Base-by-base conservation (phyloP, 1,140 invertebrate species). In the Heliconius eleuchia region DNA sequence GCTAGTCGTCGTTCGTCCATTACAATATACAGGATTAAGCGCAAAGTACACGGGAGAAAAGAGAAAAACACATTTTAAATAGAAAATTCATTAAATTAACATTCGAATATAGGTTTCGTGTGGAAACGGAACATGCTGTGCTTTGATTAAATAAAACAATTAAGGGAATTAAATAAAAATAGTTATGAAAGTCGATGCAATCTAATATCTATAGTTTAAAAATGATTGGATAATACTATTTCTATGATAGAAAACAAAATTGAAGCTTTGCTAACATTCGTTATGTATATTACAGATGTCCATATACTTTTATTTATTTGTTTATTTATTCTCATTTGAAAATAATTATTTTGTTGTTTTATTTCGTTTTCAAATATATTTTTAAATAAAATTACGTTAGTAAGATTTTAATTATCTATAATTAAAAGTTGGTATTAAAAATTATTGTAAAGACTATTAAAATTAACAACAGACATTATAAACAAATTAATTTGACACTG, bases 1-100 rank as follows among this genome's bases (percentile, higher is more conserved):
- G 96, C 97, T 97, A 96, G 82, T 85, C 95, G 95, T 95, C 94
- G 94, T 95, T 90, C 86, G 78, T 92, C 91, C 91, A 83, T 85
- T 88, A 89, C 81, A 88, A 87, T 86, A 89, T 91, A 94, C 89
- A 94, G 94, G 95, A 94, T 95, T 94, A 96, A 95, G 96, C 95
- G 91, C 89, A 90, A 95, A 93, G 88, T 95, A 95, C 93, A 92
- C 93, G 94, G 95, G 93, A 95, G 95, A 96, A 52, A 95, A 95
- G 92, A 94, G 89, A 93, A 92, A 94, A 93, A 92, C 88, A 91
- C 82, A 93, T 78, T 91, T 90, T 89, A 86, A 90, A 91, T 84
- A 89, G 85, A 88, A 89, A 87, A 87, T 88, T 80, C 80, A 75
- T 71, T 19, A 50, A 71, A 77, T 75, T 57, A 55, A 72, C 74